Conservation (phyloP, 2,113 vertebrate species). For the Corythornis madagascariensis region DNA sequence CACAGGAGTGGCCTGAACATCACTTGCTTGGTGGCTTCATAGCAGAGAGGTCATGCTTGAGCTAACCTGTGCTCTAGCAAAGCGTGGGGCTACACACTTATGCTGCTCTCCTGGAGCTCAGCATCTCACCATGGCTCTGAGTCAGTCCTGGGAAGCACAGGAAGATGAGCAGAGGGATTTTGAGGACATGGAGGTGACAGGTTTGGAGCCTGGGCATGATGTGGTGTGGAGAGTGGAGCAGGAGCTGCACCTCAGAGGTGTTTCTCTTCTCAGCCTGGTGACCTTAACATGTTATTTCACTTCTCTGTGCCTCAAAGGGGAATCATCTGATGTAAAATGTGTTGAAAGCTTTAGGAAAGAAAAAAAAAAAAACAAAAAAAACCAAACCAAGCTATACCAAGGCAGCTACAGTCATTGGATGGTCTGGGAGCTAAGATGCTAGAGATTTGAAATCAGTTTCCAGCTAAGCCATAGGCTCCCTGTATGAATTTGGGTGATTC, state of each 20-base stretch:
- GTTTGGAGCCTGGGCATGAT: background rate
- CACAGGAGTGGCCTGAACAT: background rate
- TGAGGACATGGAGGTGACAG: no score
- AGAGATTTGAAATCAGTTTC: background rate
- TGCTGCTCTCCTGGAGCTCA: background rate
- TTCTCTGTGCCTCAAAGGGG: background rate
- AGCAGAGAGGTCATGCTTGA: background rate
- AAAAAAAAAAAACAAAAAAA: background rate
- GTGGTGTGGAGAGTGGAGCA: rapidly evolving
- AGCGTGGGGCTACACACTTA: rapidly evolving
- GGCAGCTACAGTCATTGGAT: background rate
- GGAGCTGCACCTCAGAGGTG: background rate
- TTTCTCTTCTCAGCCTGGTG: background rate
- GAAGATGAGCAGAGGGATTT: background rate
- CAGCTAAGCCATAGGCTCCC: background rate
- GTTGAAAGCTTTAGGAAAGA: background rate
- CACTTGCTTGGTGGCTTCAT: background rate
- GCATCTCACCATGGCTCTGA: background rate
- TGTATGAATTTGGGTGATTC: background rate
- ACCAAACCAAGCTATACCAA: background rate
- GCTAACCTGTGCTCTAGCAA: background rate
- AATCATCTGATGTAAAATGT: background rate
- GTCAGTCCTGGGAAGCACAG: background rate
- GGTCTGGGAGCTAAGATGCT: background rate
- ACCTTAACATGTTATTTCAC: background rate